Conservation (phyloP, 1,140 invertebrate species). For the Eumaeus atala region DNA sequence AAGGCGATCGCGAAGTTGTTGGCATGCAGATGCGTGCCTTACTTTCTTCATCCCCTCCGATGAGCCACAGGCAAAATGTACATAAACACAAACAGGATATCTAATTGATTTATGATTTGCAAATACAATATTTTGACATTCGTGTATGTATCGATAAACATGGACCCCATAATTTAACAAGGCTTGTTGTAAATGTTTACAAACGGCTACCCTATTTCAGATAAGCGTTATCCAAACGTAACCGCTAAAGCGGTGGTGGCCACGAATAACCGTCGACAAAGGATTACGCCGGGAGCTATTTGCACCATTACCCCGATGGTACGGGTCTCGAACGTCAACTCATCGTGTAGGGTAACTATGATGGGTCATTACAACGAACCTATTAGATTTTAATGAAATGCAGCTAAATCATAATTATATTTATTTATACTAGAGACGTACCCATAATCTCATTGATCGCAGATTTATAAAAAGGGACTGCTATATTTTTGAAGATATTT, state of each 20-base stretch:
- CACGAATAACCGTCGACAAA: constrained; percentile 32
- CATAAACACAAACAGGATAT: too few species aligned
- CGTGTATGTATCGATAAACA: not conserved
- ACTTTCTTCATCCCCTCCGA: too few species aligned
- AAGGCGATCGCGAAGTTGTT: too few species aligned
- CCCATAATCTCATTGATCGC: too few species aligned
- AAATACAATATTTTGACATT: not conserved
- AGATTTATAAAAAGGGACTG: too few species aligned
- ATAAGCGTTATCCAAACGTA: constrained; percentile 15
- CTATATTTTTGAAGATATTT: too few species aligned
- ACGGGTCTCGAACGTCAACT: constrained; percentile 13
- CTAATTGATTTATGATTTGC: too few species aligned
- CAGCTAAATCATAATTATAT: too few species aligned
- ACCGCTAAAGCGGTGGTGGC: constrained; percentile 21
- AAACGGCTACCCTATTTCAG: constrained; percentile 6
- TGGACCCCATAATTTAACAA: constrained; percentile 6
- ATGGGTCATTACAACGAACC: not conserved
- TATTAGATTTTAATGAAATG: constrained; percentile 5
- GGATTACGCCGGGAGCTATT: constrained; percentile 32
- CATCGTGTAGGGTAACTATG: constrained; percentile 24
- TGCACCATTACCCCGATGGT: constrained; percentile 36
- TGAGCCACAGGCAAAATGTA: too few species aligned
- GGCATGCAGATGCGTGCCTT: too few species aligned
- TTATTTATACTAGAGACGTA: too few species aligned
- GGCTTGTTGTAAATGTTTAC: constrained; percentile 8